phyloP scores from a whole-genome alignment of 2,113 vertebrate genomes.

The Gambusia affinis region DNA sequence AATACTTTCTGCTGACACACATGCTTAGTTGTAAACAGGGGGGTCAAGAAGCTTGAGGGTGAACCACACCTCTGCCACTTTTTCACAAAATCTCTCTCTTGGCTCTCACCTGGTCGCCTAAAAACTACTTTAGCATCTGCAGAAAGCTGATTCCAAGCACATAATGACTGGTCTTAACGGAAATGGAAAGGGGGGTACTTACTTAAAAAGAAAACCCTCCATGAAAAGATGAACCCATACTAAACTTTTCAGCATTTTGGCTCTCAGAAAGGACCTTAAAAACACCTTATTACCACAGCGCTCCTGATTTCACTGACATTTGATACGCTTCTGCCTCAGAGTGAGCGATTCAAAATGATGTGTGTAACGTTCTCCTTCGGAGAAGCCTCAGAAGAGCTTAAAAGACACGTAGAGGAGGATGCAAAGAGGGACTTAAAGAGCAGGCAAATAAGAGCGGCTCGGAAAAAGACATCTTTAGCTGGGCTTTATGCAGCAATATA shows the following conservation, averaged over 20 bases:
- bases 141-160: constrained; percentile 69
- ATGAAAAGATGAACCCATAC: constrained; percentile 61
- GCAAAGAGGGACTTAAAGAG: constrained; percentile 80
- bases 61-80: constrained; percentile 45
- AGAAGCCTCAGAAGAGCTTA: constrained; percentile 78
- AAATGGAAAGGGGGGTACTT: constrained; percentile 23
- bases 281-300: constrained; percentile 70
- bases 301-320: constrained; percentile 67
- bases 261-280: constrained; percentile 58
- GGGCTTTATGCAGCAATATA: constrained; percentile 66
- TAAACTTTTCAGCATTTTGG: constrained; percentile 70
- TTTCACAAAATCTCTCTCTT: constrained; percentile 30
- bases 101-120: constrained; percentile 33
- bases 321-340: constrained; percentile 70
- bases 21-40: constrained; percentile 36
- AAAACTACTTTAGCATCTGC: constrained; percentile 55
- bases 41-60: constrained; percentile 64
- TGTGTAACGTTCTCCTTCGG: constrained; percentile 54
- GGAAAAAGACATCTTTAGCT: constrained; percentile 76
- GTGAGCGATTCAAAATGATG: constrained; percentile 69
- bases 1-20: constrained; percentile 56
- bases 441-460: constrained; percentile 67
- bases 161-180: constrained; percentile 66
- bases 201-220: constrained; percentile 44
- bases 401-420: constrained; percentile 72